Conservation (phyloP, 2,888 invertebrate genomes). For the Stenoptilia bipunctidactyla region DNA sequence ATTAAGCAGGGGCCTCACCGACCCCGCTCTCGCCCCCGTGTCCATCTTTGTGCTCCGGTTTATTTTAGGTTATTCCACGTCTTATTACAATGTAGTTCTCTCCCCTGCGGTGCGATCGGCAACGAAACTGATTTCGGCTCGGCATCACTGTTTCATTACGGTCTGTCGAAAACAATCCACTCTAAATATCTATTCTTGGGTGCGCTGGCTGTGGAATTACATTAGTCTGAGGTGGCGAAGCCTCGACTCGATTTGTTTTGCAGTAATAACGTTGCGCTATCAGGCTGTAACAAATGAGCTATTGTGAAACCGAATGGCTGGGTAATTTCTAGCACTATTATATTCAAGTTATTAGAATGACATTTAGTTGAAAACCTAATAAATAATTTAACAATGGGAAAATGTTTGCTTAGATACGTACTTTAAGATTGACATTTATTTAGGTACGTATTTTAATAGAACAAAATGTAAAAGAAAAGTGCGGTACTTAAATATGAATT, state of each 20-base stretch:
- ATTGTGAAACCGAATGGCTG: slow-evolving; percentile 63
- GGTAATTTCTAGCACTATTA: slow-evolving; percentile 54
- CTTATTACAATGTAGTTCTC: slow-evolving; percentile 67
- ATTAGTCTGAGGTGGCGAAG: slow-evolving; percentile 72
- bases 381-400: too few species aligned
- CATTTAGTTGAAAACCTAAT: too few species aligned
- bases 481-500: too few species aligned
- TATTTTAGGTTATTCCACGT: slow-evolving; percentile 68
- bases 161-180: slow-evolving; percentile 72
- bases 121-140: slow-evolving; percentile 64
- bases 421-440: slow-evolving; percentile 1
- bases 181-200: slow-evolving; percentile 72
- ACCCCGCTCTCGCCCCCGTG: slow-evolving; percentile 42
- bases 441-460: slow-evolving; percentile 1
- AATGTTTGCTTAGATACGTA: too few species aligned
- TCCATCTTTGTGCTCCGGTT: slow-evolving; percentile 64
- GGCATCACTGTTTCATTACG: slow-evolving; percentile 71
- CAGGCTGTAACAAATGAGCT: slow-evolving; percentile 70
- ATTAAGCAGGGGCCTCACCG: slow-evolving; percentile 64
- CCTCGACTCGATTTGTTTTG: slow-evolving; percentile 71
- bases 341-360: too few species aligned
- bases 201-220: slow-evolving; percentile 63
- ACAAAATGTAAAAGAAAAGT: too few species aligned
- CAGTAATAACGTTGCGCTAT: slow-evolving; percentile 66
- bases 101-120: slow-evolving; percentile 68